Evolutionary conservation across 2,797 vertebrate species (phyloP), one percentile per base, ranked within the genome.

Genomic region (Darevskia mixta): DNA sequence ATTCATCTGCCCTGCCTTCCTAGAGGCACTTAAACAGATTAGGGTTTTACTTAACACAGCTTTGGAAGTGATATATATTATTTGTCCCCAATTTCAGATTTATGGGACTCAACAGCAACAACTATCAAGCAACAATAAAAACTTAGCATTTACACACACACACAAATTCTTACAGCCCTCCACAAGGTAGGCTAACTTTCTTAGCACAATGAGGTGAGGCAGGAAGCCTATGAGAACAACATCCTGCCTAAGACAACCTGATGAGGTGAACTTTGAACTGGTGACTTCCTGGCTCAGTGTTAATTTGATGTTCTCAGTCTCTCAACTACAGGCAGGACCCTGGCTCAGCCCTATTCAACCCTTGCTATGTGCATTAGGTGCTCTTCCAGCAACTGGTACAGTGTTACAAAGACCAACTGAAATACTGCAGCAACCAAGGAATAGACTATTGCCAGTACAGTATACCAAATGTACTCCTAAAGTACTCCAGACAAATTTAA

Each of bases 1-100:
- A 8, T 25, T 81, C 11, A 81, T 15, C 35, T 69, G 32, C 17
- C 35, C 55, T 78, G 45, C 17, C 29, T 79, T 71, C 27, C 0
- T 8, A 80, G 41, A 1, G 4, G 13, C 0, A 29, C 80, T 49
- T 11, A 64, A 79, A 66, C 2, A 15, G 13, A 87, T 78, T 77
- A 88, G 35, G 43, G 69, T 82, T 64, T 45, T 0, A 0, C 11
- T 27, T 29, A 45, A 49, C 27, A 25, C n/a, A 41, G 38, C 32
- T 8, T 35, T 23, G 10, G 75, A 77, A 43, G 10, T 2, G 10
- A 77, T 11, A 43, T 43, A 27, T 8, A 80, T 35, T 35, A 8
- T 8, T 35, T 25, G 64, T 3, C 38, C 38, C 25, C 35, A 17
- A 11, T 43, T 66, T 67, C 32, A 81, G 13, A 27, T 27, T 27